A percentile compares a stretch with the other conserved stretches of the same genome.
Evolutionary conservation across 1,140 invertebrate genomes (phyloP).

Genomic region (Caenorhabditis remanei): DNA sequence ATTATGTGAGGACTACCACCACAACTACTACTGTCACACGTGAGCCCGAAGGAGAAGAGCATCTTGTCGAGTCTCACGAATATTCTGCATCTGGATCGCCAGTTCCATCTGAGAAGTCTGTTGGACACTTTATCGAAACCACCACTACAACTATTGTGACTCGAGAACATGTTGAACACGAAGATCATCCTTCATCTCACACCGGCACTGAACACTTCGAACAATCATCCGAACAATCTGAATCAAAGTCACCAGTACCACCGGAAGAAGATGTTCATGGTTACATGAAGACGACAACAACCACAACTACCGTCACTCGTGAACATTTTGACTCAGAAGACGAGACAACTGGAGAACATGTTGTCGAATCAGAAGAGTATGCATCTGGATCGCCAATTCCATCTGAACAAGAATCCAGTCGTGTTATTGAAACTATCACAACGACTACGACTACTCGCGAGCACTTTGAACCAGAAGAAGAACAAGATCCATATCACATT

Average conservation of each 20-base stretch:
- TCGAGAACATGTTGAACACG: slow-evolving; percentile 17
- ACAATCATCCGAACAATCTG: neutral
- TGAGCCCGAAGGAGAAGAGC: slow-evolving; percentile 40
- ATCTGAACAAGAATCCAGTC: neutral
- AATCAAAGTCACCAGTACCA: slow-evolving; percentile 18
- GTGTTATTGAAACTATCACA: slow-evolving; percentile 2
- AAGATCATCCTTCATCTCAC: neutral
- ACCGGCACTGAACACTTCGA: neutral
- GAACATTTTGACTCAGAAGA: slow-evolving; percentile 25
- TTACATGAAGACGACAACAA: slow-evolving; percentile 12
- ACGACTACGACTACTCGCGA: neutral
- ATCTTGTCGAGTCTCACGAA: neutral
- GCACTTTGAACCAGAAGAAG: slow-evolving; percentile 38
- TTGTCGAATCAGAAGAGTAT: slow-evolving; percentile 21
- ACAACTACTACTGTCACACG: slow-evolving; percentile 14
- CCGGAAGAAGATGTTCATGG: neutral
- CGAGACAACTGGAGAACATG: neutral
- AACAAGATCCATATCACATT: neutral
- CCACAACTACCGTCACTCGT: slow-evolving; percentile 37
- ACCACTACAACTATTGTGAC: slow-evolving; percentile 25
- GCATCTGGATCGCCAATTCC: slow-evolving; percentile 23
- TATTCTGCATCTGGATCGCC: neutral
- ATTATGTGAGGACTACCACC: neutral
- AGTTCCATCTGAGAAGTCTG: neutral
- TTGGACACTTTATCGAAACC: neutral